Evolutionary conservation across 2,888 invertebrate species (phyloP).

Genomic region (Seira sanloemensis): DNA sequence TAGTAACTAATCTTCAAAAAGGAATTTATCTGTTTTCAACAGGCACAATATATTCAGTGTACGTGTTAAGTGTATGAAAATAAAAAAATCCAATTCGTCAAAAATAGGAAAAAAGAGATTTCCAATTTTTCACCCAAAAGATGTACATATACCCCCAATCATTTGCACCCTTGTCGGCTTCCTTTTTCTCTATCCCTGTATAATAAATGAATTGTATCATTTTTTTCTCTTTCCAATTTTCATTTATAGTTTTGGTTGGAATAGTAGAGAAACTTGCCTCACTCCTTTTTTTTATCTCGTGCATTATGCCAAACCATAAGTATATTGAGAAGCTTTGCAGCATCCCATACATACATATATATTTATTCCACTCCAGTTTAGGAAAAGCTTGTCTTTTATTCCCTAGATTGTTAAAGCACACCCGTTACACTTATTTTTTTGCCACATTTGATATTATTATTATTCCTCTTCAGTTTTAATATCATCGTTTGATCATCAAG

Average conservation of each 20-base stretch:
- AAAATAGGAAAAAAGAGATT: slow-evolving; percentile 33
- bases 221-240: slow-evolving; percentile 23
- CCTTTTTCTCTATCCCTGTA: slow-evolving; percentile 49
- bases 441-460: no score
- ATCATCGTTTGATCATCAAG: no score
- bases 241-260: no score
- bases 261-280: background rate
- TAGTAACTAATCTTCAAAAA: no score
- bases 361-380: background rate
- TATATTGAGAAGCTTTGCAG: no score
- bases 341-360: background rate
- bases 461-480: no score
- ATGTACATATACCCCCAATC: no score
- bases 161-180: slow-evolving; percentile 58
- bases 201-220: slow-evolving; percentile 60
- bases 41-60: background rate
- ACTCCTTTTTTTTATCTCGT: background rate
- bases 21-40: no score
- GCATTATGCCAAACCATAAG: no score
- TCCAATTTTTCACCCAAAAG: slow-evolving; percentile 57
- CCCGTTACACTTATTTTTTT: no score
- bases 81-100: slow-evolving; percentile 35
- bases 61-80: slow-evolving; percentile 29
- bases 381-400: no score
- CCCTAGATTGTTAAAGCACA: no score